Conservation (phyloP, 1,140 invertebrate genomes). For the Pseudoatta argentina region DNA sequence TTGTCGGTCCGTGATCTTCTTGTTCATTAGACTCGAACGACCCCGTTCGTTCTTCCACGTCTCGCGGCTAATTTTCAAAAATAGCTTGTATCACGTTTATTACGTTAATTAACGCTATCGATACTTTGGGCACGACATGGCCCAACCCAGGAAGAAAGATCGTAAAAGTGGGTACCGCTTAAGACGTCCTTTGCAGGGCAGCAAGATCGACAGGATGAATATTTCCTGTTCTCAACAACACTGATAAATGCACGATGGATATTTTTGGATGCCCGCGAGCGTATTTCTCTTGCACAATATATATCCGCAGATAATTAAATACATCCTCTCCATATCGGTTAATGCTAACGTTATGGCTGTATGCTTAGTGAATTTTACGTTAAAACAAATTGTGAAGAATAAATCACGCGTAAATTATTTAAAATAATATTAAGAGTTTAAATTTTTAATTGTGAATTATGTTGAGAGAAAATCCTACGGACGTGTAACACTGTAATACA, state of each 20-base stretch:
- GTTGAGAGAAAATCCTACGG: neutral
- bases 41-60: slow-evolving; percentile 24
- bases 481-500: neutral
- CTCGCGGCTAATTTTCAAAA: slow-evolving; percentile 39
- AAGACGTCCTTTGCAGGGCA: neutral
- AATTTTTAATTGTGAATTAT: neutral
- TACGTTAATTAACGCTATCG: slow-evolving; percentile 43
- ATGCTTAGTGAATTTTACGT: neutral
- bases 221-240: slow-evolving; percentile 6
- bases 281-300: neutral
- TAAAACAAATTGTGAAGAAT: neutral
- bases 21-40: slow-evolving; percentile 40
- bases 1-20: slow-evolving; percentile 64
- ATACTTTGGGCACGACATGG: neutral
- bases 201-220: neutral
- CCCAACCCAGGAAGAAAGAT: slow-evolving; percentile 26
- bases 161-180: slow-evolving; percentile 19
- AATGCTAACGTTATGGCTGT: neutral
- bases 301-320: neutral
- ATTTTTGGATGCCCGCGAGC: neutral
- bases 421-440: neutral
- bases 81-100: slow-evolving; percentile 38
- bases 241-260: slow-evolving; percentile 2
- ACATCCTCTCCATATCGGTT: neutral
- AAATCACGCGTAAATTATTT: neutral